A percentile compares a stretch with the other conserved stretches of the same genome.
phyloP scores from a whole-genome alignment of 2,113 vertebrate species.

The Ciconia boyciana region DNA sequence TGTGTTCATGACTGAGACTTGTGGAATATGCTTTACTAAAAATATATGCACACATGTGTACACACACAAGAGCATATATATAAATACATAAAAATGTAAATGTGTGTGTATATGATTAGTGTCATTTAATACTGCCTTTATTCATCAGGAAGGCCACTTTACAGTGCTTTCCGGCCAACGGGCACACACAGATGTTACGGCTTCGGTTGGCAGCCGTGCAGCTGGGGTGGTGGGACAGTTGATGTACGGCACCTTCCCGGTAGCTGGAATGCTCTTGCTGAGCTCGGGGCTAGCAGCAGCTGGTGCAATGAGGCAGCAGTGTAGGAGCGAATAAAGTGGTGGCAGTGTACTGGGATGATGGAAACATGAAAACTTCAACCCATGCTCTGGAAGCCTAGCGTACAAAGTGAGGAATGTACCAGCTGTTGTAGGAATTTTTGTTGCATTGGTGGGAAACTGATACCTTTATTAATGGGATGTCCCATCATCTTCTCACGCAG shows the following conservation, averaged over 20 bases:
- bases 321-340: accelerated
- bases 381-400: accelerated
- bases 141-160: no score
- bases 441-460: accelerated
- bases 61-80: accelerated
- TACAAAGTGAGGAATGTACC: not conserved
- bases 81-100: not conserved
- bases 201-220: accelerated
- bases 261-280: not conserved
- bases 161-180: accelerated
- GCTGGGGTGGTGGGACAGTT: no score
- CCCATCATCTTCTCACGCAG: not conserved
- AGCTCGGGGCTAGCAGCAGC: no score
- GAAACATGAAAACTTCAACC: not conserved
- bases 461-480: no score
- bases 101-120: accelerated
- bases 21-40: not conserved
- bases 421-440: not conserved
- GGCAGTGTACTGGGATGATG: not conserved
- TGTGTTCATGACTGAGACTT: not conserved
- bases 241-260: accelerated
- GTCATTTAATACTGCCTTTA: no score
- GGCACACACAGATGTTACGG: accelerated
- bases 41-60: accelerated
- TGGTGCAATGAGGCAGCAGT: not conserved